Evolutionary conservation across 2,113 vertebrate genomes (phyloP), one percentile per base, ranked within the genome.

Genomic region (Chloropsis hardwickii): DNA sequence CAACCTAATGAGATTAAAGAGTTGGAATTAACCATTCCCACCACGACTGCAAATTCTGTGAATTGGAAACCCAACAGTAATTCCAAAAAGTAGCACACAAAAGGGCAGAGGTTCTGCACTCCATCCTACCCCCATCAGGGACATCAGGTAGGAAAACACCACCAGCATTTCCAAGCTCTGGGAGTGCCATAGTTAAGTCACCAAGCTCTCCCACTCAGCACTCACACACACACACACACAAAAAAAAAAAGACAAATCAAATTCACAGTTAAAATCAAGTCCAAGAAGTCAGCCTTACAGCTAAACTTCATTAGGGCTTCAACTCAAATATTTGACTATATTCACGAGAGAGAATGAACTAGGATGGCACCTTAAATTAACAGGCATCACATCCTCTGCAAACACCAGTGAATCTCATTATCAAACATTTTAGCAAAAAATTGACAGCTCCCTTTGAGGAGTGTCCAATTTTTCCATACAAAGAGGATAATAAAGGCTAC

Each of bases 11-110:
- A 71, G 37, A 42, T 42, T 53, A 57, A 50, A 33, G 48, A 56
- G 11, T 0, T 48, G 4, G 27, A 65, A 82, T 77, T 39, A 53
- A 70, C 19, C 18, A 42, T 29, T 78, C 64, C 39, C 10, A 35
- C 11, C 51, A 20, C 0, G 0, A 71, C 12, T n/a, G 7, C 17
- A 35, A 47, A 17, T 35, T 64, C 2, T 86, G 45, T 25, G 27
- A 77, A 40, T 0, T 27, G 28, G 58, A 73, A 93, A 64, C 8
- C 2, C 20, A 51, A 15, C 4, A 45, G 39, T 15, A 37, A 50
- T 35, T 67, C 37, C 16, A 57, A 65, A 47, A 54, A 29, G 10
- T 1, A 14, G 4, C 13, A 57, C 0, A 1, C 21, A n/a, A 31
- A 81, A 87, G 14, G 45, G 29, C 70, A 77, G 60, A 70, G 25